A percentile compares a stretch with the other conserved stretches of the same genome.
Conservation (phyloP, 2,888 invertebrate genomes). For the Trissolcus japonicus region DNA sequence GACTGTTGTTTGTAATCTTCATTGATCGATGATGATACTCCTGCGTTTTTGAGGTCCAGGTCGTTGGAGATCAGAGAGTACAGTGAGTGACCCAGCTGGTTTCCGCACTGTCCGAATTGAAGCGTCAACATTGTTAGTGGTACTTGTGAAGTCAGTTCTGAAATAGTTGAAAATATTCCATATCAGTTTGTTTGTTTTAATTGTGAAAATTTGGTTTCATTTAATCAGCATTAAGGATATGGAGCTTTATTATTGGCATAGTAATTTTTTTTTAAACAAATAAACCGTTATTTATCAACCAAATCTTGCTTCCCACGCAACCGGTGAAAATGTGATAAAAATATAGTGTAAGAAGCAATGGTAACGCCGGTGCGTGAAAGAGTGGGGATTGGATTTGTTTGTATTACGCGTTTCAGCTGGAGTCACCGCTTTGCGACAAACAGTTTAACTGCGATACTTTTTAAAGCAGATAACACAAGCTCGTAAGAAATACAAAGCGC, state of each 20-base stretch:
- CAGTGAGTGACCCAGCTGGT: conserved; percentile 77
- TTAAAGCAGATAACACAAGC: conserved; percentile 10
- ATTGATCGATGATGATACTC: conserved; percentile 65
- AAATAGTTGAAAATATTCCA: not conserved
- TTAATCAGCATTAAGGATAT: not conserved
- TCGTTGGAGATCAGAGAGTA: conserved; percentile 76
- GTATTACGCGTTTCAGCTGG: not conserved
- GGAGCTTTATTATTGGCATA: too few species aligned
- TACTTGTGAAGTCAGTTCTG: conserved; percentile 5
- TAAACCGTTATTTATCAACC: not conserved
- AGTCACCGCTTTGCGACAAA: not conserved
- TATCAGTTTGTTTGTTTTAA: too few species aligned
- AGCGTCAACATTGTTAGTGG: conserved; percentile 72
- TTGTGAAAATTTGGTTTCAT: too few species aligned
- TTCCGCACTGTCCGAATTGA: conserved; percentile 79
- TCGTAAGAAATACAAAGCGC: conserved; percentile 10
- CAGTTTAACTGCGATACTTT: conserved; percentile 9
- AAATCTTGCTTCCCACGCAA: conserved; percentile 7
- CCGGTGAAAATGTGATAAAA: not conserved
- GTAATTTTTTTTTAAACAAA: too few species aligned
- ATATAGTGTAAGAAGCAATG: not conserved
- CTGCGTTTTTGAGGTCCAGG: conserved; percentile 65
- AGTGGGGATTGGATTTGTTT: conserved; percentile 15
- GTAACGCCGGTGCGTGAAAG: not conserved
- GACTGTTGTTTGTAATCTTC: conserved; percentile 70